These are phyloP conservation scores for Aspidiotus destructor DNA, from an alignment of 2,888 invertebrate species.

Conservation along the genomic window DNA sequence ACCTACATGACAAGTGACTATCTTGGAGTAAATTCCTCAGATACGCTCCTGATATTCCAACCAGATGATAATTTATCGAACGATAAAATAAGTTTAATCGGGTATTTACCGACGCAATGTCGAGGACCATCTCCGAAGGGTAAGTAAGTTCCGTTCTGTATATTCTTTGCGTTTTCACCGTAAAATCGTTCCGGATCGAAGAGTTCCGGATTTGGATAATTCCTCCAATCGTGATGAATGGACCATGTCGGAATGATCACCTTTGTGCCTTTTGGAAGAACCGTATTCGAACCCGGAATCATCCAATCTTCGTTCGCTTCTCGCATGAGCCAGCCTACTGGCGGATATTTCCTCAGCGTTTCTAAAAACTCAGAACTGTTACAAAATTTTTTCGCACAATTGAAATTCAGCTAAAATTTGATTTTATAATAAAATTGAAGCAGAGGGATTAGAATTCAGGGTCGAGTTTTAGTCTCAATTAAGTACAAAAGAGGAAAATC, in stretches of 20 bases:
- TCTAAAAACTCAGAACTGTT: conserved; percentile 12
- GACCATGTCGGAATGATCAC: conserved; percentile 50
- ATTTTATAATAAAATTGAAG: no score
- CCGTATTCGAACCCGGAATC: conserved; percentile 36
- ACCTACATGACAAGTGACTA: no score
- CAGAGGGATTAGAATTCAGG: no score
- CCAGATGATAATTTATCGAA: no score
- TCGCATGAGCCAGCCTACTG: conserved; percentile 40
- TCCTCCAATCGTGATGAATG: conserved; percentile 52
- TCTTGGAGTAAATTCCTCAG: no score
- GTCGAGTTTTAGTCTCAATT: no score
- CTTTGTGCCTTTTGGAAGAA: conserved; percentile 40
- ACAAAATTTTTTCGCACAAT: background rate
- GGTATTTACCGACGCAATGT: conserved; percentile 46
- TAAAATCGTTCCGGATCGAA: conserved; percentile 55
- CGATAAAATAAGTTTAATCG: no score
- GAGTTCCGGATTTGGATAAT: conserved; percentile 52
- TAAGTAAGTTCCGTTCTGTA: conserved; percentile 44
- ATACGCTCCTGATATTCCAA: no score
- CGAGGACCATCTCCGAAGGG: conserved; percentile 52
- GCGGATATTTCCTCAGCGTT: conserved; percentile 31
- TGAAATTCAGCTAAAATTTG: no score
- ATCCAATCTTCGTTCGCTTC: conserved; percentile 41
- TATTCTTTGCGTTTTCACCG: conserved; percentile 39
- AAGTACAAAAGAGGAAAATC: no score